Evolutionary conservation across 2,113 vertebrate species (phyloP).

Genomic region (Regulus satrapa): DNA sequence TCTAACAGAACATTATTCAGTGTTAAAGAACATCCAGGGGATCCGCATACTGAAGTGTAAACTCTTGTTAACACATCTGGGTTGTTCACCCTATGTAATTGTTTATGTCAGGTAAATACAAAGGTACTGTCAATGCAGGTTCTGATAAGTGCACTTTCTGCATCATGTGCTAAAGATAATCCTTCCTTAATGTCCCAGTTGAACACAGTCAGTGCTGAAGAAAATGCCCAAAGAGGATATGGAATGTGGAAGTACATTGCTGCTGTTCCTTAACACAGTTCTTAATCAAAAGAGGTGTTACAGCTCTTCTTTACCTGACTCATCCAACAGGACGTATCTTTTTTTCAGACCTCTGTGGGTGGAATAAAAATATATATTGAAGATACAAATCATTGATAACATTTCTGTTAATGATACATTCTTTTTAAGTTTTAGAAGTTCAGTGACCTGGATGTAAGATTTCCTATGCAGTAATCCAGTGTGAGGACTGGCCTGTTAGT

Average conservation of each 20-base stretch:
- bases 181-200: neutral
- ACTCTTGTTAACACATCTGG: neutral
- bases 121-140: neutral
- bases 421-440: neutral
- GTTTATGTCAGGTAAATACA: neutral
- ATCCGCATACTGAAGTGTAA: neutral
- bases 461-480: neutral
- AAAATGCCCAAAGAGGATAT: neutral
- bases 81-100: neutral
- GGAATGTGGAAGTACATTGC: conserved; percentile 42
- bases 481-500: neutral
- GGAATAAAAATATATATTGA: neutral
- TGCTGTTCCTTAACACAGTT: conserved; percentile 78
- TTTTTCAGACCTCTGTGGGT: conserved; percentile 66
- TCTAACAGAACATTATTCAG: neutral
- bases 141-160: neutral
- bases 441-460: neutral
- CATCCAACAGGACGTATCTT: conserved; percentile 86
- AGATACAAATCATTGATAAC: neutral
- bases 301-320: conserved; percentile 70
- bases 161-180: neutral
- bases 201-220: neutral
- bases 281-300: conserved; percentile 70
- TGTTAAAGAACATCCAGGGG: neutral
- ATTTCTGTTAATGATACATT: neutral